Base-by-base conservation (phyloP, 2,888 invertebrate genomes). In the Protodeltote pygarga region DNA sequence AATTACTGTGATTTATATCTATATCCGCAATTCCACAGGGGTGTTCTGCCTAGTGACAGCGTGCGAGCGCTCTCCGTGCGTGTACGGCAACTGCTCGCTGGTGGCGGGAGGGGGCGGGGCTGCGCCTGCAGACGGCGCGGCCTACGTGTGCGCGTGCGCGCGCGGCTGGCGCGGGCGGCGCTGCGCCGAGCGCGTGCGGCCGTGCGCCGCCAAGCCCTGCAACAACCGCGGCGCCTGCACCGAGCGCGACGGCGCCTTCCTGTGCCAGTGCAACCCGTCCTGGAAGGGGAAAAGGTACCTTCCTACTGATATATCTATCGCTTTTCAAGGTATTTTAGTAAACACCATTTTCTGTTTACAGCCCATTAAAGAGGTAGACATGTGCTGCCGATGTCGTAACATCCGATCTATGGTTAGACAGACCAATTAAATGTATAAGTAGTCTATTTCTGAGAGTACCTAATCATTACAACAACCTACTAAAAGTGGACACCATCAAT, bases 1-100 rank as follows among this genome's bases (percentile, higher is more conserved):
- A n/a, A n/a, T n/a, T n/a, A n/a, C n/a, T n/a, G n/a, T n/a, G n/a
- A n/a, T n/a, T n/a, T n/a, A n/a, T n/a, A n/a, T n/a, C n/a, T n/a
- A n/a, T 25, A 3, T 17, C 1, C n/a, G 8, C 11, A 23, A 5
- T 4, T 0, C 9, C 40, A 14, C 82, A 95, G 96, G 96, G 20
- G 89, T 95, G 57, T 96, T 97, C 82, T 97, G 97, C 81, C 94
- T 95, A 11, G 87, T 96, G 35, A 96, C 94, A 1, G 93, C 95
- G 33, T 97, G 96, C 85, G 96, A 96, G 73, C 84, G 95, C 27
- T 94, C 94, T 5, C 94, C 95, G 0, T 95, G 95, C 80, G 85
- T 93, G 5, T 94, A 93, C 76, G 95, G 95, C 2, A 92, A 92
- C 63, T 96, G 95, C 70, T 88, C 93, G 25, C 81, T 94, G 31